Evolutionary conservation across 2,113 vertebrate genomes (phyloP).

Genomic region (Prochilodus magdalenae): DNA sequence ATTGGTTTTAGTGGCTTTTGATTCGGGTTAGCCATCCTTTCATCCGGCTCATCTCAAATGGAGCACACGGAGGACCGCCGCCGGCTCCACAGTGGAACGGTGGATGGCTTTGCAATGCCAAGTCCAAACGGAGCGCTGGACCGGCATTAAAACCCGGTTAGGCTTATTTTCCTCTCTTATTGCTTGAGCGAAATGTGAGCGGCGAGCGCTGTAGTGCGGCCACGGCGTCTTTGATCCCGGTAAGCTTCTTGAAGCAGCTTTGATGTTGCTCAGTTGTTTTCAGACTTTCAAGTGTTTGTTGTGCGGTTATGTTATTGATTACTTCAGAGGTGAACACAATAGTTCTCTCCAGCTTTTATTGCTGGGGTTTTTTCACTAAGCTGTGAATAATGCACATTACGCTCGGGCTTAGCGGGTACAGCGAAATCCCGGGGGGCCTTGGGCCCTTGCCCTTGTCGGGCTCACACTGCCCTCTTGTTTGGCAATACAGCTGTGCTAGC

Average conservation of each 20-base stretch:
- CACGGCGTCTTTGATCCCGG: not conserved
- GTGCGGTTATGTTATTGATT: not conserved
- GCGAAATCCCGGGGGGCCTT: no score
- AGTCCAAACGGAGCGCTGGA: not conserved
- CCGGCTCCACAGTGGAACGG: not conserved
- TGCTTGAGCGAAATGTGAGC: not conserved
- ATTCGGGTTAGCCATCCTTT: slow-evolving; percentile 32
- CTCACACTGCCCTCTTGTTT: no score
- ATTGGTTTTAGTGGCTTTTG: slow-evolving; percentile 32
- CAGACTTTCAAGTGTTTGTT: not conserved
- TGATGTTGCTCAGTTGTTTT: not conserved
- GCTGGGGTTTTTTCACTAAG: slow-evolving; percentile 1
- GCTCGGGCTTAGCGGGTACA: not conserved
- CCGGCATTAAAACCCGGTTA: not conserved
- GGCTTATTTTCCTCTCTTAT: not conserved
- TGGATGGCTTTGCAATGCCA: not conserved
- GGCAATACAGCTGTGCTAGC: no score
- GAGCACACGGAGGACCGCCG: slow-evolving; percentile 12
- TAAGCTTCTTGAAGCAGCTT: not conserved
- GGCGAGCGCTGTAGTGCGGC: no score
- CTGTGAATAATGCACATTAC: slow-evolving; percentile 11
- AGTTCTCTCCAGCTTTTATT: not conserved
- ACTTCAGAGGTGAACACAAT: not conserved
- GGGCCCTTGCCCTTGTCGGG: no score
- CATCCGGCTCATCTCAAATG: slow-evolving; percentile 19